Base-by-base conservation (phyloP, 2,113 vertebrate genomes). In the Pampusana beccarii region DNA sequence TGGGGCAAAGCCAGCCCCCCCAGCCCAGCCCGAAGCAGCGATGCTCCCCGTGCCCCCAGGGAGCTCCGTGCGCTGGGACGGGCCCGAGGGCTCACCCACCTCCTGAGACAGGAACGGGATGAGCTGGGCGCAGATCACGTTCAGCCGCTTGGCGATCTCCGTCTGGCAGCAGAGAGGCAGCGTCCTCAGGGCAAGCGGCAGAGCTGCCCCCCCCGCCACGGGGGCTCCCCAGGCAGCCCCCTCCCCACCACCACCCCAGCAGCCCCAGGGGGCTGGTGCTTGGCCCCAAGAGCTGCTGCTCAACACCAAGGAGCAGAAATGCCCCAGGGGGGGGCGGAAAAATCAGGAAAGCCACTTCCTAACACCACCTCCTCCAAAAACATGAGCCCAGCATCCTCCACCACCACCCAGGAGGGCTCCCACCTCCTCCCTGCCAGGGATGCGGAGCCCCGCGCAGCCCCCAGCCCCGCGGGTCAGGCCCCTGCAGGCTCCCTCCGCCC, bases 101-200 rank as follows among this genome's bases (percentile, higher is more conserved):
- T 99, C 99, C 97, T 99, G 99, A 88, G 99, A 99, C 94, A 99
- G 97, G 97, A 99, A 99, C n/a, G 99, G 99, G 97, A 99, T 99
- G 98, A 99, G 98, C 97, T 99, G 99, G 84, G 99, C 99, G 16
- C 99, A 99, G 97, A 99, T 99, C 95, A 99, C 99, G 10, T 99
- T 99, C 96, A 99, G 98, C 69, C 99, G 97, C 97, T 99, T 99
- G 54, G 99, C 99, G 31, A 99, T 99, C 98, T 99, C 99, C 5
- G 99, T 99, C 99, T 99, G 98, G 73, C 40, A 38, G 84, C 48
- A 66, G 44, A 86, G 50, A 65, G 20, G 33, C 84, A 50, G 64
- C 2, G 28, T 64, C 4, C 0, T 90, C 40, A 87, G 84, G 61
- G 44, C 33, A 3, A 31, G 38, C 54, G 80, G 26, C 44, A 65